Evolutionary conservation across 2,113 vertebrate species (phyloP).

Genomic region (Symphodus melops): DNA sequence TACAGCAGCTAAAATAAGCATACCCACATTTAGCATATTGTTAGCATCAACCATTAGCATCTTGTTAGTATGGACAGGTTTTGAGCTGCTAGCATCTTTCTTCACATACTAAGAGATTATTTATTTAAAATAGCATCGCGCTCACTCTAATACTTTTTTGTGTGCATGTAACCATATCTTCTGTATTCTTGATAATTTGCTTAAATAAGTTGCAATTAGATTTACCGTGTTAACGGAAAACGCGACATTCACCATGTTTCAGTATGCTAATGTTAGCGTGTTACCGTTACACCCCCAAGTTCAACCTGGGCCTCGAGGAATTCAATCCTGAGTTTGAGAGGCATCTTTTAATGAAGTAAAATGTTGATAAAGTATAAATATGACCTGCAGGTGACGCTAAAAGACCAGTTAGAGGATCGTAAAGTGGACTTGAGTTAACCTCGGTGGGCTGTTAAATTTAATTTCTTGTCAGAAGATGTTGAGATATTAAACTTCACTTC

Average conservation of each 20-base stretch:
- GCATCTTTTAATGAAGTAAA: not conserved
- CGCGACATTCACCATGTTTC: not conserved
- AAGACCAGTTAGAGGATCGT: not conserved
- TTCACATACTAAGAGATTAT: not conserved
- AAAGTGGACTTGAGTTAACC: not conserved
- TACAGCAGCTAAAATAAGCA: no score
- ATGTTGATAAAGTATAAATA: not conserved
- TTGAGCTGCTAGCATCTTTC: not conserved
- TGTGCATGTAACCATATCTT: not conserved
- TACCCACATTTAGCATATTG: no score
- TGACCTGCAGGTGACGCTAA: slow-evolving; percentile 11
- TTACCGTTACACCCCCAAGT: not conserved
- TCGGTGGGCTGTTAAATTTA: not conserved
- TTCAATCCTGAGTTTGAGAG: not conserved
- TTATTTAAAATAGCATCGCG: not conserved
- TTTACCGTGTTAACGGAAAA: not conserved
- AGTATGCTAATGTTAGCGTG: not conserved
- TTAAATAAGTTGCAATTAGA: not conserved
- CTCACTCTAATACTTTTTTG: not conserved
- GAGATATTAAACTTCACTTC: slow-evolving; percentile 6
- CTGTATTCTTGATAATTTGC: not conserved
- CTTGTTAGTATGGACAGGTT: no score
- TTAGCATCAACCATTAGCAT: no score
- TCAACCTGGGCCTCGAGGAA: not conserved
- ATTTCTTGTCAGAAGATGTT: not conserved